These are phyloP conservation scores for Drosophila putrida DNA, from an alignment of 2,888 invertebrate genomes.

Conservation along the genomic window DNA sequence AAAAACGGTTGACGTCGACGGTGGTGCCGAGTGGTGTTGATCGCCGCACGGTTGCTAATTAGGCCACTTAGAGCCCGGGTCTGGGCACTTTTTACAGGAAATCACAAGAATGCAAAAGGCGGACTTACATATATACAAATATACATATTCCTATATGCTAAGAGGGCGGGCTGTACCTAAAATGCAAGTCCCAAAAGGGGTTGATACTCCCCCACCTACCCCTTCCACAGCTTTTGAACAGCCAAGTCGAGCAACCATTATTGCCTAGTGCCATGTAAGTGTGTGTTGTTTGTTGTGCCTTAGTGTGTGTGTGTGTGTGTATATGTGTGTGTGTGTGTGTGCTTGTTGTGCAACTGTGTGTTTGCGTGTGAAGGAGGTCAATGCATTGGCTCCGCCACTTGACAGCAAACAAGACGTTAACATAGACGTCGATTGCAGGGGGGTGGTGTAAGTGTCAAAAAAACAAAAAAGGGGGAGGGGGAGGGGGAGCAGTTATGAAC, in stretches of 20 bases:
- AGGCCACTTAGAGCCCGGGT: slow-evolving; percentile 78
- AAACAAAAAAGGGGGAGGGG: background rate
- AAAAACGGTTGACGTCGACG: slow-evolving; percentile 21
- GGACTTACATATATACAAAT: slow-evolving; percentile 24
- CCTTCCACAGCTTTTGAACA: background rate
- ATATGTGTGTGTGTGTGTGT: slow-evolving; percentile 15
- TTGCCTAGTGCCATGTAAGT: slow-evolving; percentile 67
- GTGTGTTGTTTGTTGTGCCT: slow-evolving; percentile 40
- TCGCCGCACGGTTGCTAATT: slow-evolving; percentile 83
- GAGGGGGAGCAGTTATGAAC: background rate
- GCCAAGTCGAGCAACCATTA: slow-evolving; percentile 63
- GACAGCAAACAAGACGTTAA: slow-evolving; percentile 46
- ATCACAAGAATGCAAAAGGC: slow-evolving; percentile 60
- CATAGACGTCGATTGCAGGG: background rate
- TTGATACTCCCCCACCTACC: slow-evolving; percentile 1
- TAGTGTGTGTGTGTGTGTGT: slow-evolving; percentile 26
- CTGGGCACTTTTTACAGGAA: slow-evolving; percentile 74
- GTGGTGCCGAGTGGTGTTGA: slow-evolving; percentile 78
- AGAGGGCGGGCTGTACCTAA: slow-evolving; percentile 9
- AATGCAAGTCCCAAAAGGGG: slow-evolving; percentile 49
- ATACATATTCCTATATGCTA: background rate
- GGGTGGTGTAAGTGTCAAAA: background rate
- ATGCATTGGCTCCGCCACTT: slow-evolving; percentile 68
- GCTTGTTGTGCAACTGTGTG: slow-evolving; percentile 26
- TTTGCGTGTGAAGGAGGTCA: slow-evolving; percentile 69